Percentiles rank a stretch among this genome's conserved stretches.
These are phyloP conservation scores for Tiphia femorata DNA, from an alignment of 2,888 invertebrate species.

Conservation along the genomic window DNA sequence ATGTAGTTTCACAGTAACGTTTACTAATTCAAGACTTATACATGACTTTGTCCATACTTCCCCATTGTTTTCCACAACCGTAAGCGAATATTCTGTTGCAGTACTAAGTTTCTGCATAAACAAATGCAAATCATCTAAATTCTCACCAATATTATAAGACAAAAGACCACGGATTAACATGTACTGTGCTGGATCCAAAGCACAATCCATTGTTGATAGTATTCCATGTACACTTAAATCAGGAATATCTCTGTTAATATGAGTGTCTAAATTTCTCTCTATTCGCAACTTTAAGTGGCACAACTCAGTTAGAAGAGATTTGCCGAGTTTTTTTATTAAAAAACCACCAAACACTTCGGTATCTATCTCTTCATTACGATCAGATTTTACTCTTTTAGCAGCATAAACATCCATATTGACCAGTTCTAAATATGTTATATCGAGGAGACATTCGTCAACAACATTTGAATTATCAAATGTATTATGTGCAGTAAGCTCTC, in stretches of 20 bases:
- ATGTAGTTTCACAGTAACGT: constrained; percentile 84
- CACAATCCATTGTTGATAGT: constrained; percentile 86
- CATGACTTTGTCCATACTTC: constrained; percentile 84
- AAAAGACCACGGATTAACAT: constrained; percentile 88
- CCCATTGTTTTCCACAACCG: constrained; percentile 41
- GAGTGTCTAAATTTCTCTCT: constrained; percentile 83
- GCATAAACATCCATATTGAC: constrained; percentile 84
- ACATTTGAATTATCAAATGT: constrained; percentile 78
- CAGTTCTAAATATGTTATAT: constrained; percentile 81
- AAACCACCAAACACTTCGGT: constrained; percentile 70
- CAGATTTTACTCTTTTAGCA: constrained; percentile 69
- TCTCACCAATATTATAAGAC: constrained; percentile 90
- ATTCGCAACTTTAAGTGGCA: constrained; percentile 85
- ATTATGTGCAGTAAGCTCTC: constrained; percentile 83
- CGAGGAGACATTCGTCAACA: constrained; percentile 75
- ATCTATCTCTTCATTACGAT: constrained; percentile 36
- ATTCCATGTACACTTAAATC: constrained; percentile 89
- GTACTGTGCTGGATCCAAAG: constrained; percentile 88
- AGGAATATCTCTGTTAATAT: constrained; percentile 71
- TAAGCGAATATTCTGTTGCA: constrained; percentile 43
- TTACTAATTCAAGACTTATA: constrained; percentile 84
- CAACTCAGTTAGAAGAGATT: constrained; percentile 84
- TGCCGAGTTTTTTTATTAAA: constrained; percentile 72
- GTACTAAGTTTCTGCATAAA: constrained; percentile 55
- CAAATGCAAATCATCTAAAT: constrained; percentile 75